A percentile compares a stretch with the other conserved stretches of the same genome.
Conservation (phyloP, 1,140 invertebrate species). For the Acromyrmex echinatior region DNA sequence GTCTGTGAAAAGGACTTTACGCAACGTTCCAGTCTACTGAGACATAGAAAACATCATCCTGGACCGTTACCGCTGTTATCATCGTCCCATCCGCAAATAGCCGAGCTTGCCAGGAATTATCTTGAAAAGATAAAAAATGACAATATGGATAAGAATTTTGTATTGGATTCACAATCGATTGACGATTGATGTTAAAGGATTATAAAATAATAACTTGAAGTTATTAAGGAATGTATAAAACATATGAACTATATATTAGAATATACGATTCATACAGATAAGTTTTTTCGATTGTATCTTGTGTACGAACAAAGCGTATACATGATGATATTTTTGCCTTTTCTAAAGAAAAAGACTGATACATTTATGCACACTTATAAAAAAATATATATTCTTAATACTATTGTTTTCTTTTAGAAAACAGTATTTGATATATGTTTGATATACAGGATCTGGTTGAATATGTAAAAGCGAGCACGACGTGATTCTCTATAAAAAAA, state of each 20-base stretch:
- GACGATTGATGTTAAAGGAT: constrained; percentile 1
- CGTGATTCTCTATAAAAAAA: too few relatives aligned
- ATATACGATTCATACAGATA: background rate
- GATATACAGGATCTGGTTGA: too few relatives aligned
- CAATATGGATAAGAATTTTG: constrained; percentile 27
- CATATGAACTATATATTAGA: background rate
- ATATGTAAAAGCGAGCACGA: too few relatives aligned
- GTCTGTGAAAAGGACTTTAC: constrained; percentile 80
- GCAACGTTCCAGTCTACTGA: constrained; percentile 69
- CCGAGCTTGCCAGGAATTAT: constrained; percentile 73
- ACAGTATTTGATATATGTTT: background rate
- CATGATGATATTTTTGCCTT: background rate
- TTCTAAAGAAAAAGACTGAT: background rate
- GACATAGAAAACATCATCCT: constrained; percentile 72
- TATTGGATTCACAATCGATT: constrained; percentile 32
- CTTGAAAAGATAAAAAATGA: constrained; percentile 65
- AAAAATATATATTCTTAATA: background rate
- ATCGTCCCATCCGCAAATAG: constrained; percentile 72
- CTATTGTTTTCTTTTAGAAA: background rate
- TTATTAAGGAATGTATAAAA: background rate
- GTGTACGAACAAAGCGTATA: background rate
- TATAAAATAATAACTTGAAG: background rate
- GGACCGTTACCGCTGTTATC: constrained; percentile 60
- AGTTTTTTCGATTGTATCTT: background rate
- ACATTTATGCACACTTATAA: background rate